Evolutionary conservation across 2,888 invertebrate genomes (phyloP).

Genomic region (Dasypogon diadema): DNA sequence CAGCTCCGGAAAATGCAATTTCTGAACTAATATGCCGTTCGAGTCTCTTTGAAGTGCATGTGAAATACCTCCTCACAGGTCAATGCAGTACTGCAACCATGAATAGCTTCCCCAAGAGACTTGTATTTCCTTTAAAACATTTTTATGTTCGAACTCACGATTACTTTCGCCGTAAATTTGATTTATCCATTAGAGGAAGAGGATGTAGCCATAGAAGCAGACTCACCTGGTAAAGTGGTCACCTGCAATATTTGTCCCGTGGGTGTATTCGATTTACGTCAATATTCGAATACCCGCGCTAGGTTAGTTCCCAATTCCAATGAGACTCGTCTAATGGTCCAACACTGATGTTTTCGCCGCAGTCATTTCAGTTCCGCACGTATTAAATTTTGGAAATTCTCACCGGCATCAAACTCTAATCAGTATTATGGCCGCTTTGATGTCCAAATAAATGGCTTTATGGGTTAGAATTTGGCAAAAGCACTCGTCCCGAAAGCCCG

Average conservation of each 20-base stretch:
- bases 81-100: too few relatives aligned
- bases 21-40: too few relatives aligned
- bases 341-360: slow-evolving; percentile 14
- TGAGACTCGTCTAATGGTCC: slow-evolving; percentile 16
- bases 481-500: neutral
- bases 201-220: slow-evolving; percentile 1
- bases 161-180: slow-evolving; percentile 20
- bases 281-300: neutral
- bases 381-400: slow-evolving; percentile 17
- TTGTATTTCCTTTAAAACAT: slow-evolving; percentile 13
- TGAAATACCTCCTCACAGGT: too few relatives aligned
- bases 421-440: slow-evolving; percentile 29
- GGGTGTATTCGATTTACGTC: slow-evolving; percentile 31
- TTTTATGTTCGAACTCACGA: neutral
- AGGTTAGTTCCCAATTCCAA: slow-evolving; percentile 7
- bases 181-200: slow-evolving; percentile 27
- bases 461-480: slow-evolving; percentile 19
- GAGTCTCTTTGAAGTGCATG: too few relatives aligned
- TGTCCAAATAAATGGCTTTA: slow-evolving; percentile 35
- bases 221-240: slow-evolving; percentile 38
- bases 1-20: too few relatives aligned
- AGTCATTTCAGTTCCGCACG: slow-evolving; percentile 26
- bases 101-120: neutral
- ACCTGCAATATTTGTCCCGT: slow-evolving; percentile 48
- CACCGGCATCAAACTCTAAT: slow-evolving; percentile 38